Conservation (phyloP, 2,113 vertebrate species). For the Motacilla tschutschensis region DNA sequence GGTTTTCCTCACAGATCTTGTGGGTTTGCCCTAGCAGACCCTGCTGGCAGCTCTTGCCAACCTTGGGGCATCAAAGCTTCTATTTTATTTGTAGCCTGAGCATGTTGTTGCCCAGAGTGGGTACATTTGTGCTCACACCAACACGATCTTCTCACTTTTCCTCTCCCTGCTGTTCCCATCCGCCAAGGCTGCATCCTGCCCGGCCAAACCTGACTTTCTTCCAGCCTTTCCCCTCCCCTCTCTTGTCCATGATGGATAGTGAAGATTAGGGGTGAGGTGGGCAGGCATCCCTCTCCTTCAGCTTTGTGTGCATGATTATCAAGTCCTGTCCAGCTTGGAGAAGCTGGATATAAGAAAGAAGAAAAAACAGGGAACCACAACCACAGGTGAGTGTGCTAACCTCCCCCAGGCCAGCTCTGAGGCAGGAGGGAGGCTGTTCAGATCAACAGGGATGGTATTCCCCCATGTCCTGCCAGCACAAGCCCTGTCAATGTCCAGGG, state of each 20-base stretch:
- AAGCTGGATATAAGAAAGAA: not conserved
- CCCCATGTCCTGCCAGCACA: not conserved
- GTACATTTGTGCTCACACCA: not conserved
- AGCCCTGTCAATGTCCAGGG: not conserved
- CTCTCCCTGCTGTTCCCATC: not conserved
- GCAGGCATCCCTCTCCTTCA: not conserved
- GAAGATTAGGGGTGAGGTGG: not conserved
- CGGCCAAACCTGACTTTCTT: not conserved
- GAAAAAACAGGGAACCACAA: not conserved
- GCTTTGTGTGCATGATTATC: not conserved
- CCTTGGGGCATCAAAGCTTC: not conserved
- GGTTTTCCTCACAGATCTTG: not conserved
- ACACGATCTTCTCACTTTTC: not conserved
- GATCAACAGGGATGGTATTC: not conserved
- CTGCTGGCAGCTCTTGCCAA: not conserved
- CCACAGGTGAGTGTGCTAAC: not conserved
- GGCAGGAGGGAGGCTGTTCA: fast-evolving
- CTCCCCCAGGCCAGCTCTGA: not conserved
- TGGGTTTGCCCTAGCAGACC: not conserved
- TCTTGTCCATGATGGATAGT: not conserved
- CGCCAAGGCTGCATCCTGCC: not conserved
- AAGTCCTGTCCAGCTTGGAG: not conserved
- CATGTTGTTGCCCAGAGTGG: not conserved
- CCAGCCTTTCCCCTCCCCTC: not conserved
- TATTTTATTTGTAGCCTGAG: not conserved